Evolutionary conservation across 2,113 vertebrate species (phyloP).

Genomic region (Cyphomyrus plagiostoma): DNA sequence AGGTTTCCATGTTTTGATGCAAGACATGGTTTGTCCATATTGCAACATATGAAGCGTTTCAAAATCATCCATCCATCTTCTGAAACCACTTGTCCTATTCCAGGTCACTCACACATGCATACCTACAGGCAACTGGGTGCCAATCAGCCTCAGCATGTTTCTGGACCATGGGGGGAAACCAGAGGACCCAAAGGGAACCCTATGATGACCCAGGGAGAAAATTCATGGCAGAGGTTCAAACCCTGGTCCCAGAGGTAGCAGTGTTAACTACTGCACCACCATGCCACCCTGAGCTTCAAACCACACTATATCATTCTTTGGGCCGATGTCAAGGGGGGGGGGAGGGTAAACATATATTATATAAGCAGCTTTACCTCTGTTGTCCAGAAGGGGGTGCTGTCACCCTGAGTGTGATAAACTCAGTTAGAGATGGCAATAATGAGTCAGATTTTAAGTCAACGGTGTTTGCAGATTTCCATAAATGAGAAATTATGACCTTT

Average conservation of each 20-base stretch:
- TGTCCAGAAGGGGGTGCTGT: not conserved
- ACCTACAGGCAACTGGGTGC: not conserved
- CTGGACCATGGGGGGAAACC: not conserved
- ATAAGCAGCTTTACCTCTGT: not conserved
- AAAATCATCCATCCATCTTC: not conserved
- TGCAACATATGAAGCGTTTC: not conserved
- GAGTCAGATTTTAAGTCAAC: not conserved
- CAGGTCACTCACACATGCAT: not conserved
- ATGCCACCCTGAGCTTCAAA: not conserved
- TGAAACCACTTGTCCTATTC: not conserved
- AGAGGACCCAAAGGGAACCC: no score
- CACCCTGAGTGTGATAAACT: not conserved
- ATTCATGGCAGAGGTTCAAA: not conserved
- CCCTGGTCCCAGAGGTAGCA: not conserved
- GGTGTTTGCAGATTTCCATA: not conserved
- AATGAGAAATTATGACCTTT: not conserved
- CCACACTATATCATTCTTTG: not conserved
- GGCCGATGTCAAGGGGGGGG: not conserved
- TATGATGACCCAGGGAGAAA: not conserved
- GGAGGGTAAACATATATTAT: not conserved
- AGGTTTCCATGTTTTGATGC: not conserved
- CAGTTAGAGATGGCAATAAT: not conserved
- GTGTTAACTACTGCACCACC: not conserved
- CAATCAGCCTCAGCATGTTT: not conserved
- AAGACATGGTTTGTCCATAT: not conserved